These are phyloP conservation scores for Pteropus alecto DNA, from an alignment of 2,113 vertebrate species.

Conservation along the genomic window DNA sequence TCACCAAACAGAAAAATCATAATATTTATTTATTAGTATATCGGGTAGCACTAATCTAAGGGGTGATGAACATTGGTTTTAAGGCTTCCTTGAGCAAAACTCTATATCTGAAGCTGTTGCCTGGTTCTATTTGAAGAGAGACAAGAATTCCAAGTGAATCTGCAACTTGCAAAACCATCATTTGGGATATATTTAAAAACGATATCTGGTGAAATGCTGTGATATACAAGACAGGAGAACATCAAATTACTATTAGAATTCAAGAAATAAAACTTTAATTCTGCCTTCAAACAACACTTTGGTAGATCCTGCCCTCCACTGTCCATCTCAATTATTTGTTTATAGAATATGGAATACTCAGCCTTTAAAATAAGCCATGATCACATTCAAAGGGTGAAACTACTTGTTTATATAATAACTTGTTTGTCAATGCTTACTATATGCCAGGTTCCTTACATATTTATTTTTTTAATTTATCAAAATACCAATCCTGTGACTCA, in stretches of 20 bases:
- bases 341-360: not conserved
- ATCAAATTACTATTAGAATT: not conserved
- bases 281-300: not conserved
- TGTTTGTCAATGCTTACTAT: not conserved
- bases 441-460: not conserved
- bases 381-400: not conserved
- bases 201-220: not conserved
- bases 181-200: not conserved
- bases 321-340: not conserved
- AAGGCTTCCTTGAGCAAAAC: not conserved
- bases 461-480: not conserved
- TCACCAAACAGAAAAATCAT: not conserved
- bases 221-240: not conserved
- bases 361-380: not conserved
- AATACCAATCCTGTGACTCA: not conserved
- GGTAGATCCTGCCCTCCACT: not conserved
- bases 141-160: not conserved
- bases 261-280: not conserved
- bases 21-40: not conserved
- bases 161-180: not conserved
- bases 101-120: not conserved
- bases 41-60: not conserved
- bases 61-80: not conserved
- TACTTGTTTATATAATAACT: not conserved
- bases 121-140: not conserved